These are phyloP conservation scores for Synaphobranchus kaupii DNA, from an alignment of 2,797 vertebrate genomes.

Conservation along the genomic window DNA sequence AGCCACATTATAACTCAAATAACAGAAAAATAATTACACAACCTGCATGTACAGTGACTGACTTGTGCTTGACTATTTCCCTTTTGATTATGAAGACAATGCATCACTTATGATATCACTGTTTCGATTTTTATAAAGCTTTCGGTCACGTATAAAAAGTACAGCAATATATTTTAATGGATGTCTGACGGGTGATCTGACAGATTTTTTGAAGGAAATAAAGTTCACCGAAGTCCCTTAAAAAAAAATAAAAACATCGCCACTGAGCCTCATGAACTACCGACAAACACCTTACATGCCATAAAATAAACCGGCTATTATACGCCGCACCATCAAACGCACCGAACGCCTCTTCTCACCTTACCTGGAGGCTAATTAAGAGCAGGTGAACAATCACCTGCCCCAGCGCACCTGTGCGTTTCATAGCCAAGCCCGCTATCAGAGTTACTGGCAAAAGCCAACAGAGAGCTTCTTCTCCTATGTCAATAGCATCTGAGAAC, in stretches of 20 bases:
- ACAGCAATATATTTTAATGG: background rate
- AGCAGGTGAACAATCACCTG: slow-evolving; percentile 59
- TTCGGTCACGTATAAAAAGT: background rate
- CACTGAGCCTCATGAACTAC: background rate
- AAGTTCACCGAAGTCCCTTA: no score
- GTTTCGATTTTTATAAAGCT: background rate
- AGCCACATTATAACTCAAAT: background rate
- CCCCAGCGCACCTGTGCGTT: slow-evolving; percentile 57
- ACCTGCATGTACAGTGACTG: background rate
- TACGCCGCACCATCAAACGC: slow-evolving; percentile 29
- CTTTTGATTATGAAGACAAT: background rate
- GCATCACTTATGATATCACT: background rate
- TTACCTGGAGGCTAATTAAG: slow-evolving; percentile 59
- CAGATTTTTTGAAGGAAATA: background rate
- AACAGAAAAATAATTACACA: background rate
- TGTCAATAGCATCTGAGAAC: slow-evolving; percentile 65
- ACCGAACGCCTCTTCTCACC: slow-evolving; percentile 49
- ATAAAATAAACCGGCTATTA: slow-evolving; percentile 31
- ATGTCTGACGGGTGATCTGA: background rate
- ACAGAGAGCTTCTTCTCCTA: slow-evolving; percentile 58
- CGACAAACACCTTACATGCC: slow-evolving; percentile 13
- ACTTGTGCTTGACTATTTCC: background rate
- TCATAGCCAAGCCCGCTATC: slow-evolving; percentile 52
- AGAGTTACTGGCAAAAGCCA: slow-evolving; percentile 53
- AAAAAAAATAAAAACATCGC: background rate